These are phyloP conservation scores for Pteropus rufus DNA, from an alignment of 2,797 vertebrate genomes.

Conservation along the genomic window DNA sequence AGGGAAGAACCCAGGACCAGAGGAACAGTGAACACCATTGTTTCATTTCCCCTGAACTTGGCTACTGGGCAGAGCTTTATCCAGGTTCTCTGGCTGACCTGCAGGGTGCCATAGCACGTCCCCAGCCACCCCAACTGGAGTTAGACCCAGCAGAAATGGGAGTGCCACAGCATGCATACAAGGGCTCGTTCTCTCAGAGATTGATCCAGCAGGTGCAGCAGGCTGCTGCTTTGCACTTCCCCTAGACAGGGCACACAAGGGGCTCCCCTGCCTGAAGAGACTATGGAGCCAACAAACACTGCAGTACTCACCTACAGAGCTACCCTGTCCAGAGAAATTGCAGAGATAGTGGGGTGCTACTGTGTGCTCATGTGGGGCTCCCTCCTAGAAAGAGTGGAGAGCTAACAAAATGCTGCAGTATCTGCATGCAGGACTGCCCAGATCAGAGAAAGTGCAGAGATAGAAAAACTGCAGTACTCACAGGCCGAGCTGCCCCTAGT, in stretches of 20 bases:
- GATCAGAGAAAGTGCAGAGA: background rate
- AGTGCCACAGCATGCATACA: background rate
- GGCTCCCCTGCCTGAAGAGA: background rate
- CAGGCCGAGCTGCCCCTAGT: background rate
- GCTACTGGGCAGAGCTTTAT: background rate
- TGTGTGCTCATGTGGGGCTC: background rate
- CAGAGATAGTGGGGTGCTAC: background rate
- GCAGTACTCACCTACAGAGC: background rate
- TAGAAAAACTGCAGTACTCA: background rate
- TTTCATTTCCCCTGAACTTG: background rate
- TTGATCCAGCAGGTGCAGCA: background rate
- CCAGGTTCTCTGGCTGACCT: background rate
- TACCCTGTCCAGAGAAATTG: background rate
- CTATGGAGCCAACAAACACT: background rate
- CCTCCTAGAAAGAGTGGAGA: background rate
- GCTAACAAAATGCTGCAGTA: background rate
- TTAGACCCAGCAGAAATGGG: background rate
- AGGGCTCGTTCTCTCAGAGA: background rate
- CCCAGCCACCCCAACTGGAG: background rate
- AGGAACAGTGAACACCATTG: background rate
- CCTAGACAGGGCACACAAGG: background rate
- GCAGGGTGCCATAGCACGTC: background rate
- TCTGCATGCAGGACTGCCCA: background rate
- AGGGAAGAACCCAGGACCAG: background rate
- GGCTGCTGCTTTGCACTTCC: background rate